Evolutionary conservation across 2,888 invertebrate genomes (phyloP).

Genomic region (Physocephala rufipes): DNA sequence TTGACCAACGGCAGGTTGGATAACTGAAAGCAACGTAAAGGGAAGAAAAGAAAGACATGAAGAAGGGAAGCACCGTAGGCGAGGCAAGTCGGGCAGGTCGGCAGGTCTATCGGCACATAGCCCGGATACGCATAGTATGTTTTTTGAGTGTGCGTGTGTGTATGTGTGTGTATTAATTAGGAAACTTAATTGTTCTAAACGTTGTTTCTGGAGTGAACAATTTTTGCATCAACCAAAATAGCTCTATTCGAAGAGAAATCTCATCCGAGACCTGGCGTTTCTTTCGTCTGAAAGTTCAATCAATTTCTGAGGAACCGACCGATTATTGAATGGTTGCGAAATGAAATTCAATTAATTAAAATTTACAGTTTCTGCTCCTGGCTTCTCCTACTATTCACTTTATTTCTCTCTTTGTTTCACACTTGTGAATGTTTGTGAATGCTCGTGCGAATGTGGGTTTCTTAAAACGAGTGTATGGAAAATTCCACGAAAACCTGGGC

Average conservation of each 20-base stretch:
- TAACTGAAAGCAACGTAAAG: neutral
- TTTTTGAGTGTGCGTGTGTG: conserved; percentile 34
- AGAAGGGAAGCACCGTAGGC: neutral
- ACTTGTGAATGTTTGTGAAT: neutral
- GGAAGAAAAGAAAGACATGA: neutral
- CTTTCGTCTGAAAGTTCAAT: neutral
- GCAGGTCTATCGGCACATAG: neutral
- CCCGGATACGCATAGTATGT: neutral
- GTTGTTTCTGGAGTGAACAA: conserved; percentile 37
- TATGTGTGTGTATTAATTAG: conserved; percentile 51
- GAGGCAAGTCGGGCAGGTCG: neutral
- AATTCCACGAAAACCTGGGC: conserved; percentile 7
- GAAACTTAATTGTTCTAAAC: conserved; percentile 60
- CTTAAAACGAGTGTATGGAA: neutral
- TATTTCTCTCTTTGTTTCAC: neutral
- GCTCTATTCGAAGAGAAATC: neutral
- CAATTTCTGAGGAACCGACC: neutral
- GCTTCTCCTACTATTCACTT: neutral
- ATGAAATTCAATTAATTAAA: conserved; percentile 31
- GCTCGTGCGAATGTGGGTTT: neutral
- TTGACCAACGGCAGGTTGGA: conserved; percentile 40
- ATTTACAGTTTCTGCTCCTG: neutral
- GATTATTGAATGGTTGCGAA: conserved; percentile 4
- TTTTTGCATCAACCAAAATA: conserved; percentile 9
- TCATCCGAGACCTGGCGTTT: neutral